Evolutionary conservation across 2,113 vertebrate genomes (phyloP).

Genomic region (Empidonax alnorum): DNA sequence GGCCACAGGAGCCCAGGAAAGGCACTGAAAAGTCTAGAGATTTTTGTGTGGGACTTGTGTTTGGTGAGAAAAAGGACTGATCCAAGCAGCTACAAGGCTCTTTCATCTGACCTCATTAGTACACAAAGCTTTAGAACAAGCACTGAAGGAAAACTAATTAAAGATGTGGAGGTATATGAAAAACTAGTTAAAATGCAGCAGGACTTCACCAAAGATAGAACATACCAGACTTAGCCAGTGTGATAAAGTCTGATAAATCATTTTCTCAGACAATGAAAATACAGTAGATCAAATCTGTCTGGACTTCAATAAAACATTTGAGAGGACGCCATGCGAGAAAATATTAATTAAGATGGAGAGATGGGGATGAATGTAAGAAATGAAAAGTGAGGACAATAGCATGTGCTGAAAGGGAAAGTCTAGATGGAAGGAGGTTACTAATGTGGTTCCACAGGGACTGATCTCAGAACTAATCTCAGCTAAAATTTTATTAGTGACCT

Average conservation of each 20-base stretch:
- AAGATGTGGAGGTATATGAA: not conserved
- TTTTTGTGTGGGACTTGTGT: not conserved
- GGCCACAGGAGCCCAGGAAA: not conserved
- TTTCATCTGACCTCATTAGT: slow-evolving; percentile 4
- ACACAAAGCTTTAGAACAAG: slow-evolving; percentile 6
- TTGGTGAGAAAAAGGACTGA: not conserved
- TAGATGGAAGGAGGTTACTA: slow-evolving; percentile 3
- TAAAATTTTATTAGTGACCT: slow-evolving; percentile 44
- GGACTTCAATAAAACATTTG: slow-evolving; percentile 16
- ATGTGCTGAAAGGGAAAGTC: not conserved
- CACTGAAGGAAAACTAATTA: not conserved
- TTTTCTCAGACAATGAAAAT: slow-evolving; percentile 18
- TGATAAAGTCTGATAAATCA: slow-evolving; percentile 13
- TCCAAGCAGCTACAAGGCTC: not conserved
- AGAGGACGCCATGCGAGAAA: not conserved
- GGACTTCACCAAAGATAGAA: not conserved
- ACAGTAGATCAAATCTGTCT: slow-evolving; percentile 8
- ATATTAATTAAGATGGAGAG: slow-evolving; percentile 59
- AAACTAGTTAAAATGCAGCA: slow-evolving; percentile 29
- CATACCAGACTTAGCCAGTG: not conserved
- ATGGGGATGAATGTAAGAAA: slow-evolving; percentile 25
- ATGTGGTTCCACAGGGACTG: not conserved
- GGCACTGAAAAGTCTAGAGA: not conserved
- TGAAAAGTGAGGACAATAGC: slow-evolving; percentile 1
- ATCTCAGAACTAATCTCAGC: not conserved